Conservation (phyloP, 64 coral and sea anemone species). For the Porites australiensis region DNA sequence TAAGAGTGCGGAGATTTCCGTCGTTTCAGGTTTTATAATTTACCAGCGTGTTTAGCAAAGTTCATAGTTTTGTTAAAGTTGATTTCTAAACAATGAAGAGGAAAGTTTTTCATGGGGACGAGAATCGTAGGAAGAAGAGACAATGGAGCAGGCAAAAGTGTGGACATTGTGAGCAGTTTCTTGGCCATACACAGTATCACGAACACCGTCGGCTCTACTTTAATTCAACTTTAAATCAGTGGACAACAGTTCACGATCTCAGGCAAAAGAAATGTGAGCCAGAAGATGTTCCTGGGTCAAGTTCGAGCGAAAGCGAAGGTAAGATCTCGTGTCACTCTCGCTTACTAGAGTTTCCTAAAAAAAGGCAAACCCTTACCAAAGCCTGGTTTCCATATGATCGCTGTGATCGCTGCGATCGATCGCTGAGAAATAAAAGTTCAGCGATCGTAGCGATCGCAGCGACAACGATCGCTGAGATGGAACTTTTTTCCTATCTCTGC, state of each 20-base stretch:
- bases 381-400: too few species aligned
- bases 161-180: conserved; percentile 5
- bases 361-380: neutral
- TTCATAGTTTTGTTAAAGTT: neutral
- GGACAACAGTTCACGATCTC: neutral
- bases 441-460: too few species aligned
- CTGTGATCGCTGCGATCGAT: too few species aligned
- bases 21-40: neutral
- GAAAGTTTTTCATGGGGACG: conserved; percentile 9
- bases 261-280: neutral
- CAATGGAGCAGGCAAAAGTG: neutral
- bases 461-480: too few species aligned
- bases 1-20: neutral
- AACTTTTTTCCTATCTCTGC: too few species aligned
- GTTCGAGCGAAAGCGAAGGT: conserved; percentile 21
- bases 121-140: conserved; percentile 6
- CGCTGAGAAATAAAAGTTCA: too few species aligned
- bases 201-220: conserved; percentile 5
- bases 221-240: neutral
- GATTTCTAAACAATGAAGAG: conserved; percentile 14
- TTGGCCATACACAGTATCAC: conserved; percentile 12
- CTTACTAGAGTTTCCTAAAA: neutral
- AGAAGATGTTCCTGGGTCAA: conserved; percentile 7
- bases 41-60: neutral
- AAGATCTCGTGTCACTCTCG: neutral